phyloP scores from a whole-genome alignment of 1,140 invertebrate genomes.

The Microplitis mediator region DNA sequence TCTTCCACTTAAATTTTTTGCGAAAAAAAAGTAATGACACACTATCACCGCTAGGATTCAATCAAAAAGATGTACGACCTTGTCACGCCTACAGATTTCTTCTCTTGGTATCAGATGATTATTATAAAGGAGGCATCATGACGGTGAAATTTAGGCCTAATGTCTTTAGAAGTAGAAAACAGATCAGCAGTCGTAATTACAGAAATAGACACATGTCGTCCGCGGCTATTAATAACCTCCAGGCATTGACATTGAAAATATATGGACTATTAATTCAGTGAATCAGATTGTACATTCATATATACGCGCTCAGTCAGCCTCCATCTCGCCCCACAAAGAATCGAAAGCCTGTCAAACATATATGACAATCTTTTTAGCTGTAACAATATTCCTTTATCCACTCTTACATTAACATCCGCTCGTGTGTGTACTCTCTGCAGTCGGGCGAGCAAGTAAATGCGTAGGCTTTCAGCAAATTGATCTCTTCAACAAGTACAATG shows the following conservation, averaged over 20 bases:
- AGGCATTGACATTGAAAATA: conserved; percentile 27
- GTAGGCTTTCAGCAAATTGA: conserved; percentile 18
- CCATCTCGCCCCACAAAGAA: background rate
- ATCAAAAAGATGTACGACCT: background rate
- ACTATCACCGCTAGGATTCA: no score
- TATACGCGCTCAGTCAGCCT: background rate
- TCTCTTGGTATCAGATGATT: background rate
- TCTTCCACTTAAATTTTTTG: no score
- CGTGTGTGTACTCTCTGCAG: background rate
- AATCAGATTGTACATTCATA: conserved; percentile 8
- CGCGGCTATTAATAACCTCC: conserved; percentile 20
- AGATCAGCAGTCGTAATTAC: conserved; percentile 1
- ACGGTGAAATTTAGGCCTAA: conserved; percentile 17
- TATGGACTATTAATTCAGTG: conserved; percentile 27
- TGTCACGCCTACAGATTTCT: conserved; percentile 10
- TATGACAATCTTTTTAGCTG: conserved; percentile 1
- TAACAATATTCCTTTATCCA: background rate
- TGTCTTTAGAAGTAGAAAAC: conserved; percentile 6
- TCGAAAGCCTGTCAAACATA: conserved; percentile 8
- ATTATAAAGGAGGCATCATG: background rate
- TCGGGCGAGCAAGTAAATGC: background rate
- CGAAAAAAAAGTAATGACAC: no score
- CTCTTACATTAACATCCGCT: no score
- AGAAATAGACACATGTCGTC: conserved; percentile 10
- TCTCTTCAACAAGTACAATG: background rate